Evolutionary conservation across 2,888 invertebrate species (phyloP).

Genomic region (Acholoe squamosa): DNA sequence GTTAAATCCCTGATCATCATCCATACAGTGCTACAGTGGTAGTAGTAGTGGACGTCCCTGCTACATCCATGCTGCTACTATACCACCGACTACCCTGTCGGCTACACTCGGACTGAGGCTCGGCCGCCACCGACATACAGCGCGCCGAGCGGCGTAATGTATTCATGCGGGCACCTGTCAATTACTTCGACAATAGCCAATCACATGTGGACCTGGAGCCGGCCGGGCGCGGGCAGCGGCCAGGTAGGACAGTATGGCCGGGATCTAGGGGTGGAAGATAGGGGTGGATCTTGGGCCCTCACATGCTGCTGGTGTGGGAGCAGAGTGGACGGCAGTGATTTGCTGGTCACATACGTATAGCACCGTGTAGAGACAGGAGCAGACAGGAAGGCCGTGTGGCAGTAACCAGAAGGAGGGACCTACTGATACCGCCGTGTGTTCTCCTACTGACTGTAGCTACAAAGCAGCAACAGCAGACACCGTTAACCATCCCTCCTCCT

Average conservation of each 20-base stretch:
- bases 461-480: not conserved
- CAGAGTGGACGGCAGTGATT: not conserved
- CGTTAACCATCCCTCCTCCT: not conserved
- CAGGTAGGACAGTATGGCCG: not conserved
- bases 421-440: not conserved
- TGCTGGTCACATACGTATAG: not conserved
- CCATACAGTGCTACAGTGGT: not conserved
- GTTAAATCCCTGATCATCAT: not conserved
- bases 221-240: not conserved
- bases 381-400: not conserved
- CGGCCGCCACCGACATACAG: conserved; percentile 6
- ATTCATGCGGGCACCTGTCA: conserved; percentile 58
- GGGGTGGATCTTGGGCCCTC: not conserved
- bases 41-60: not conserved
- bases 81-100: not conserved
- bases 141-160: not conserved
- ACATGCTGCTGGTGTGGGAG: not conserved
- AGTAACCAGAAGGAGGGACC: too few relatives aligned
- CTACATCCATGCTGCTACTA: conserved; percentile 22
- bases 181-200: conserved; percentile 51
- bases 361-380: not conserved
- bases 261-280: not conserved
- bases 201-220: conserved; percentile 26
- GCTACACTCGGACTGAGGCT: conserved; percentile 15
- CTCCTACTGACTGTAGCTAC: not conserved